Base-by-base conservation (phyloP, 2,797 vertebrate species). In the Knipowitschia caucasica region DNA sequence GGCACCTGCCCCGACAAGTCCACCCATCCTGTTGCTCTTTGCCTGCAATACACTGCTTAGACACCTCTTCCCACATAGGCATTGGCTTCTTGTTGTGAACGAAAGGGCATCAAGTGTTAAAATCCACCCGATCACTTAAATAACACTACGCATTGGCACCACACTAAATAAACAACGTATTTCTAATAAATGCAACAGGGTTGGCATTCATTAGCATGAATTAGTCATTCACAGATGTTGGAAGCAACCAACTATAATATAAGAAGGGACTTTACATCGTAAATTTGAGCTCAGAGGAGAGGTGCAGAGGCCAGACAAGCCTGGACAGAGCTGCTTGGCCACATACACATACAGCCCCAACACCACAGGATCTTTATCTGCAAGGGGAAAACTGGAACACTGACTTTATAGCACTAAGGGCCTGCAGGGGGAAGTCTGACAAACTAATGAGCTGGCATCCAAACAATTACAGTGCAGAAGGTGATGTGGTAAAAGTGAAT, bases 11-110 rank as follows among this genome's bases (percentile, higher is more conserved):
- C 59, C 84, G 65, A 74, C 63, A 82, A 68, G 80, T 73, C 84
- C 89, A 71, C 89, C 89, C 89, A 89, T 89, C 89, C 89, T 90
- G 89, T 89, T 85, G 63, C 65, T 80, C 57, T 78, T 53, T 31
- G 64, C 40, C 65, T 34, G 75, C 59, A 64, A 60, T 66, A 34
- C 59, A 45, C 35, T 58, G 5, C 26, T 38, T 40, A 34, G 35
- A 44, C 31, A 34, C 11, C 12, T 34, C 31, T 34, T n/a, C n/a
- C n/a, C n/a, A n/a, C n/a, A n/a, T n/a, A n/a, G n/a, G n/a, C n/a
- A n/a, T n/a, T n/a, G n/a, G 18, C 4, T 4, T 34, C 14, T 5
- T 34, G 12, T n/a, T 34, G 31, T 14, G 31, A 12, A n/a, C 31
- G n/a, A 6, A 12, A n/a, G 31, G 14, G 14, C 7, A 38, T 38